Percentiles rank a stretch among this genome's conserved stretches.
These are phyloP conservation scores for Tychaedon coryphoeus DNA, from an alignment of 2,113 vertebrate species.

Conservation along the genomic window DNA sequence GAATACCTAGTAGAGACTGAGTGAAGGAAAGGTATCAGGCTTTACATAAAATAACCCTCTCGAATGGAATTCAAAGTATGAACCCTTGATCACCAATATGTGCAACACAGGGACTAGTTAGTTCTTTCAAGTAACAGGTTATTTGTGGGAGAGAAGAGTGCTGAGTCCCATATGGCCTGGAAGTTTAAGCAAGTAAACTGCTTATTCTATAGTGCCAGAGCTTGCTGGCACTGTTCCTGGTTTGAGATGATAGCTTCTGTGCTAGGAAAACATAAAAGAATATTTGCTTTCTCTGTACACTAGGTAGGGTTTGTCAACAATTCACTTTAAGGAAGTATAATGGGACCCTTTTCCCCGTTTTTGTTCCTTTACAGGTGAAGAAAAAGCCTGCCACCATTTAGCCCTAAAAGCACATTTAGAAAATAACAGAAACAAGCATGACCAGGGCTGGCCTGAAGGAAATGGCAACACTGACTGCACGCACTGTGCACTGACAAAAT, in stretches of 20 bases:
- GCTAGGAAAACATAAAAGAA: not conserved
- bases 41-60: not conserved
- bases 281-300: not conserved
- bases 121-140: not conserved
- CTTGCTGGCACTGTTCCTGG: not conserved
- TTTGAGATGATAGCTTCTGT: not conserved
- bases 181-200: not conserved
- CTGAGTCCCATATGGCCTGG: not conserved
- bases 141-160: not conserved
- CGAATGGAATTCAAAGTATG: slow-evolving; percentile 9
- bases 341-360: not conserved
- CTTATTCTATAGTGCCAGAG: not conserved
- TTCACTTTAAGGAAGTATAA: not conserved
- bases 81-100: not conserved
- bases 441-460: not conserved
- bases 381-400: not conserved
- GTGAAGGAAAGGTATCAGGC: not conserved
- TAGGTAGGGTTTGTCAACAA: not conserved
- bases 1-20: not conserved
- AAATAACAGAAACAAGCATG: not conserved
- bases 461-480: not conserved
- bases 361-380: not conserved
- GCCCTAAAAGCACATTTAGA: not conserved
- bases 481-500: fast-evolving
- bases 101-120: not conserved